Conservation (phyloP, 1,140 invertebrate genomes). For the Drosophila pruinosa region DNA sequence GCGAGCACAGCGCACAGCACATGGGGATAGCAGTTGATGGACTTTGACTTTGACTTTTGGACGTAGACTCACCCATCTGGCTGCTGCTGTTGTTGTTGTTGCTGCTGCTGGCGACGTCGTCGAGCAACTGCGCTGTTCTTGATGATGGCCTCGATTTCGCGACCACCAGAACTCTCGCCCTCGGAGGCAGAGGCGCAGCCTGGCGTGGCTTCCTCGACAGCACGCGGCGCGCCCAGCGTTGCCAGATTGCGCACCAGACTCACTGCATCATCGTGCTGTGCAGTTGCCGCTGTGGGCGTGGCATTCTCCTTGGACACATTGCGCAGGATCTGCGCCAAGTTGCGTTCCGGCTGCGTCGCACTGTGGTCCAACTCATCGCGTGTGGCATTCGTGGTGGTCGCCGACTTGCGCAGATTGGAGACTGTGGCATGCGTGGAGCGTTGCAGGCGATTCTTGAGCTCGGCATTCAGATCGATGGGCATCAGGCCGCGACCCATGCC, state of each 20-base stretch:
- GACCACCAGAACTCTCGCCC: conserved; percentile 84
- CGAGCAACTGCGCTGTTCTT: conserved; percentile 83
- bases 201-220: neutral
- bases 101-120: conserved; percentile 74
- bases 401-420: conserved; percentile 76
- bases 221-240: conserved; percentile 58
- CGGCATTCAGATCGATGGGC: conserved; percentile 78
- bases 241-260: conserved; percentile 73
- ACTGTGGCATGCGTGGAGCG: conserved; percentile 78
- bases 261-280: conserved; percentile 66
- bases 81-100: conserved; percentile 50
- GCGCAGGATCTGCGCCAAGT: conserved; percentile 63
- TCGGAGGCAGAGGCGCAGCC: conserved; percentile 82
- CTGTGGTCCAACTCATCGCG: conserved; percentile 51
- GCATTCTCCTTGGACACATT: conserved; percentile 70
- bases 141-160: conserved; percentile 85
- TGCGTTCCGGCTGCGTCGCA: conserved; percentile 48
- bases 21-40: conserved; percentile 8
- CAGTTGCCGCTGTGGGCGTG: conserved; percentile 13
- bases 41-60: neutral
- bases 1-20: conserved; percentile 39
- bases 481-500: conserved; percentile 66
- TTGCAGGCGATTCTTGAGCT: conserved; percentile 77
- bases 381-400: conserved; percentile 61
- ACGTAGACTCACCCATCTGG: conserved; percentile 68